Evolutionary conservation across 2,797 vertebrate genomes (phyloP).

Genomic region (Schizopygopsis malacanthus): DNA sequence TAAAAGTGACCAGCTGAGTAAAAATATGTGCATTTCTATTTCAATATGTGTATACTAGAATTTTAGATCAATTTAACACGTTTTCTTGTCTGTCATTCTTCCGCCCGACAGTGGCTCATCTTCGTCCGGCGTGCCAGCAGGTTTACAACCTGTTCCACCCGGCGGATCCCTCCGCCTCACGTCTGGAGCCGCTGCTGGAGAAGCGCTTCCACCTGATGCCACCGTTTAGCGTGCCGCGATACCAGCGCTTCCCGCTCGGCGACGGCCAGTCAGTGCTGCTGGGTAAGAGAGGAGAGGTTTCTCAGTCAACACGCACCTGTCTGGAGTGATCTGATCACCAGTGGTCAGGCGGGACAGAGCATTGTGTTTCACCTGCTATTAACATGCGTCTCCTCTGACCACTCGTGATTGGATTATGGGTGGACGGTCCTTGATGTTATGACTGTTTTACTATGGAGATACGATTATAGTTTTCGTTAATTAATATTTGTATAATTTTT

Average conservation of each 20-base stretch:
- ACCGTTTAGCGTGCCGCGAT: slow-evolving; percentile 90
- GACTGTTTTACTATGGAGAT: background rate
- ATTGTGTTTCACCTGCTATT: background rate
- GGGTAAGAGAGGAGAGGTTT: slow-evolving; percentile 78
- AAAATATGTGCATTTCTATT: background rate
- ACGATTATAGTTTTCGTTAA: background rate
- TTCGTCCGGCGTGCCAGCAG: slow-evolving; percentile 96
- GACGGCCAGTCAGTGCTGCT: slow-evolving; percentile 92
- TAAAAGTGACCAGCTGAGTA: background rate
- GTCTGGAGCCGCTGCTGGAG: slow-evolving; percentile 94
- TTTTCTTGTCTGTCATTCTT: background rate
- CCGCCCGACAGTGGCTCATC: slow-evolving; percentile 82
- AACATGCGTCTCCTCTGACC: background rate
- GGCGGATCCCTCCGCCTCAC: slow-evolving; percentile 94
- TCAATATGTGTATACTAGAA: background rate
- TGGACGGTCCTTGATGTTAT: background rate
- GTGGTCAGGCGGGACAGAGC: background rate
- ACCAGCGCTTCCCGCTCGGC: slow-evolving; percentile 95
- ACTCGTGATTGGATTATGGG: background rate
- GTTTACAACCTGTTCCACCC: slow-evolving; percentile 98
- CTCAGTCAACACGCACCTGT: background rate
- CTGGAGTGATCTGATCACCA: background rate
- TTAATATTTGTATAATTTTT: background rate
- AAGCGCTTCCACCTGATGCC: slow-evolving; percentile 92
- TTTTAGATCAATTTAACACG: background rate